Percentiles rank a stretch among this genome's conserved stretches.
These are phyloP conservation scores for Melanargia galathea DNA, from an alignment of 2,888 invertebrate genomes.

Conservation along the genomic window DNA sequence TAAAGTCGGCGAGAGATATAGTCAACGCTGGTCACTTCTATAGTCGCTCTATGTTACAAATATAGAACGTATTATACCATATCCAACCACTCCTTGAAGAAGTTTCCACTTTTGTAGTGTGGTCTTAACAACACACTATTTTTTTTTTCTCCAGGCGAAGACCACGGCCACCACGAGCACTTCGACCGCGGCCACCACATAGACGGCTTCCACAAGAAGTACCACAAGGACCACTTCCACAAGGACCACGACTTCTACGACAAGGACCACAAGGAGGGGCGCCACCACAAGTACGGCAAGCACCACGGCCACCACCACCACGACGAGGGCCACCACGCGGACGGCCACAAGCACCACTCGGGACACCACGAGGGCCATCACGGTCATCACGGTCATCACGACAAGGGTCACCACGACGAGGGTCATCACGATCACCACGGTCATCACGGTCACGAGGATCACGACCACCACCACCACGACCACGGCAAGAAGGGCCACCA, in stretches of 20 bases:
- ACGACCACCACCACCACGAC: constrained; percentile 87
- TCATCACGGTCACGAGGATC: constrained; percentile 89
- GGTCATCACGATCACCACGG: constrained; percentile 90
- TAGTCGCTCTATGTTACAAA: too few species aligned
- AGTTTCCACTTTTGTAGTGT: too few species aligned
- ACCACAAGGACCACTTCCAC: constrained; percentile 93
- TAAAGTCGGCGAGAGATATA: too few species aligned
- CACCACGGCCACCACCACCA: constrained; percentile 88
- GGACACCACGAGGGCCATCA: constrained; percentile 90
- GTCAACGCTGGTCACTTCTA: too few species aligned
- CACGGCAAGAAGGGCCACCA: constrained; percentile 90
- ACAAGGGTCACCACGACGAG: constrained; percentile 90
- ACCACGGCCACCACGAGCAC: constrained; percentile 14
- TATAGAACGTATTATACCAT: too few species aligned
- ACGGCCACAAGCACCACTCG: constrained; percentile 89
- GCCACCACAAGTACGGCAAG: constrained; percentile 91
- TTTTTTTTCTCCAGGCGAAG: neutral
- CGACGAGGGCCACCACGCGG: constrained; percentile 89
- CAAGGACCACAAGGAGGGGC: constrained; percentile 91
- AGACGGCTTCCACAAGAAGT: constrained; percentile 77
- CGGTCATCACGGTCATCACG: constrained; percentile 90
- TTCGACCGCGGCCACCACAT: constrained; percentile 12
- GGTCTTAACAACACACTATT: neutral
- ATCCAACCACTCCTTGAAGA: too few species aligned
- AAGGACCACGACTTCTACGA: constrained; percentile 95